Conservation (phyloP, 2,797 vertebrate genomes). For the Halcyon chelicuti region DNA sequence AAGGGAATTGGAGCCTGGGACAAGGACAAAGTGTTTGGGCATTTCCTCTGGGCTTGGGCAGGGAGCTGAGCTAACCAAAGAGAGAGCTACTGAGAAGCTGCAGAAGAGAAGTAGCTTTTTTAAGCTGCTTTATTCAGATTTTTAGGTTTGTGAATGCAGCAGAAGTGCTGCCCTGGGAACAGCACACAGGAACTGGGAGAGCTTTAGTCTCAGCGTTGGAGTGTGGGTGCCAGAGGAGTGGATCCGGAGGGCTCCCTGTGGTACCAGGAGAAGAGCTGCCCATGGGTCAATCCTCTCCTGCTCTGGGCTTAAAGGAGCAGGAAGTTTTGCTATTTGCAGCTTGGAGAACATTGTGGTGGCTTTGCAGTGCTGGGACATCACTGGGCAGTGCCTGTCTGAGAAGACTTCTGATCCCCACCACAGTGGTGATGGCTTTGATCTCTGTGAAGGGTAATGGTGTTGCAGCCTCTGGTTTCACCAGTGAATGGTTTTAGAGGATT, state of each 20-base stretch:
- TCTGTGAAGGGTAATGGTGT: neutral
- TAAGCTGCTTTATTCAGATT: neutral
- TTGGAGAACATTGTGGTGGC: neutral
- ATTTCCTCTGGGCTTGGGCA: neutral
- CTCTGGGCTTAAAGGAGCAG: neutral
- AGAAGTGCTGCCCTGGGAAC: neutral
- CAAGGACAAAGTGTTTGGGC: accelerated
- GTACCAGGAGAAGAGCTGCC: neutral
- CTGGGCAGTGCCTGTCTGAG: neutral
- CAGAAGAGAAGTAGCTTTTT: neutral
- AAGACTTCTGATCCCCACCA: neutral
- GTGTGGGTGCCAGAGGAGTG: accelerated
- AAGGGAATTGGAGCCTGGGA: neutral
- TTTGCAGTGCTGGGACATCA: neutral
- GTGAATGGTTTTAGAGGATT: neutral
- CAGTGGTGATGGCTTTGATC: accelerated
- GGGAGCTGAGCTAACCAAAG: neutral
- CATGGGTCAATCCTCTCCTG: accelerated
- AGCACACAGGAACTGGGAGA: accelerated
- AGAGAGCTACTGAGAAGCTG: neutral
- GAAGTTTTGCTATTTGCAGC: accelerated
- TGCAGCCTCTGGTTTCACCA: neutral
- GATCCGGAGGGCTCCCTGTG: accelerated
- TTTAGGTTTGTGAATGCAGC: neutral
- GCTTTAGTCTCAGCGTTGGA: accelerated